phyloP scores from a whole-genome alignment of 2,113 vertebrate genomes.

The Mustelus asterias region DNA sequence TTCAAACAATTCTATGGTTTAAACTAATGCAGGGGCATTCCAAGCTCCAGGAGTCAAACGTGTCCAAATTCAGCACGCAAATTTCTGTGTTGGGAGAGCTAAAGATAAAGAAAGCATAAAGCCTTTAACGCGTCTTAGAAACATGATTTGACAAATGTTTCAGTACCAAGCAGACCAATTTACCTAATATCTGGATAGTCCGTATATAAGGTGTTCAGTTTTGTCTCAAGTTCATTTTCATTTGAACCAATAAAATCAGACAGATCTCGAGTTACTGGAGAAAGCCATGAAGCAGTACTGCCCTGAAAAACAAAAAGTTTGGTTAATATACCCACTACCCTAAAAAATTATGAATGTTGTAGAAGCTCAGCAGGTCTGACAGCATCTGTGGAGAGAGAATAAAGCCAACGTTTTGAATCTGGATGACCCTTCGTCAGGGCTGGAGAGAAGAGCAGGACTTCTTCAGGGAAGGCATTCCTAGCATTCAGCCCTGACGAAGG shows the following conservation, averaged over 20 bases:
- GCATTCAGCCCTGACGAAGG: too few relatives aligned
- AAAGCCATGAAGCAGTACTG: conserved; percentile 52
- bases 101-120: neutral
- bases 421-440: too few relatives aligned
- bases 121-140: neutral
- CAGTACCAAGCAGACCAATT: neutral
- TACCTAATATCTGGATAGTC: conserved; percentile 61
- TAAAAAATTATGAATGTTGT: neutral
- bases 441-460: too few relatives aligned
- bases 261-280: conserved; percentile 47
- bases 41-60: neutral
- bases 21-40: neutral
- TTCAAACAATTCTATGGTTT: neutral
- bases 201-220: conserved; percentile 46
- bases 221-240: conserved; percentile 47
- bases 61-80: neutral
- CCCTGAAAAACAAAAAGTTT: conserved; percentile 47
- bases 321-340: neutral
- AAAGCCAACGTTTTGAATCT: too few relatives aligned
- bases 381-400: too few relatives aligned
- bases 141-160: neutral
- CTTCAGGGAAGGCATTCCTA: too few relatives aligned
- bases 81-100: neutral
- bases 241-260: conserved; percentile 52
- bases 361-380: too few relatives aligned